Percentiles rank a stretch among this genome's conserved stretches.
These are phyloP conservation scores for Ennomos fuscantarius DNA, from an alignment of 2,888 invertebrate species.

Conservation along the genomic window DNA sequence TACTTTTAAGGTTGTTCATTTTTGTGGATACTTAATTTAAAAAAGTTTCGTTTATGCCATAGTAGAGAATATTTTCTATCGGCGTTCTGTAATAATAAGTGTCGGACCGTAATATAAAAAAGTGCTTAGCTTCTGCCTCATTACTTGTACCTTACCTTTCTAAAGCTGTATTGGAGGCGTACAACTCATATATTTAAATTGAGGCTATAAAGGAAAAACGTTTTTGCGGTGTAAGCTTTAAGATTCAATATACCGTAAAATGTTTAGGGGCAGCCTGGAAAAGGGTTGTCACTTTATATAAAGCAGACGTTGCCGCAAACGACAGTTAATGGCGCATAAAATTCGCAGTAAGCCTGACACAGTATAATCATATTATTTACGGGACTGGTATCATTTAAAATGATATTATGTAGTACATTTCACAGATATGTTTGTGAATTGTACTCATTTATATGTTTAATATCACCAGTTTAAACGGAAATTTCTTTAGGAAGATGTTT, in stretches of 20 bases:
- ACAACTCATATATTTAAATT: constrained; percentile 59
- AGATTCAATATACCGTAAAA: constrained; percentile 51
- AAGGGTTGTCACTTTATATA: constrained; percentile 77
- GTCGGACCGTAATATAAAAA: constrained; percentile 44
- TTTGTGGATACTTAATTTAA: constrained; percentile 16
- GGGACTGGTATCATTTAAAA: constrained; percentile 52
- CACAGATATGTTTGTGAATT: constrained; percentile 15
- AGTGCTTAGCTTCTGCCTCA: constrained; percentile 61
- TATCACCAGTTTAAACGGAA: not conserved
- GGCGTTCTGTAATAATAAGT: constrained; percentile 24
- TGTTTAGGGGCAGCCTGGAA: constrained; percentile 48
- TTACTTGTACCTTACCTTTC: constrained; percentile 60
- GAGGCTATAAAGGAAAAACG: constrained; percentile 43
- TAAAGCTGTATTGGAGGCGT: constrained; percentile 59
- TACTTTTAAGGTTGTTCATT: not conserved
- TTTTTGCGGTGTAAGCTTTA: constrained; percentile 46
- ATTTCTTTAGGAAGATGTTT: constrained; percentile 6
- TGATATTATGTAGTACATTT: constrained; percentile 35
- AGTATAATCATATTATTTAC: constrained; percentile 68
- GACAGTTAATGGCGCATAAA: constrained; percentile 79
- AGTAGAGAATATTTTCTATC: constrained; percentile 24
- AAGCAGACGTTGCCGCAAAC: constrained; percentile 74
- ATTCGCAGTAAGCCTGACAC: constrained; percentile 68
- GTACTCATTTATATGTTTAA: constrained; percentile 12
- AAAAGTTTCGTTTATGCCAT: constrained; percentile 6